Conservation (phyloP, 2,113 vertebrate genomes). For the Neolamprologus cancellatus region DNA sequence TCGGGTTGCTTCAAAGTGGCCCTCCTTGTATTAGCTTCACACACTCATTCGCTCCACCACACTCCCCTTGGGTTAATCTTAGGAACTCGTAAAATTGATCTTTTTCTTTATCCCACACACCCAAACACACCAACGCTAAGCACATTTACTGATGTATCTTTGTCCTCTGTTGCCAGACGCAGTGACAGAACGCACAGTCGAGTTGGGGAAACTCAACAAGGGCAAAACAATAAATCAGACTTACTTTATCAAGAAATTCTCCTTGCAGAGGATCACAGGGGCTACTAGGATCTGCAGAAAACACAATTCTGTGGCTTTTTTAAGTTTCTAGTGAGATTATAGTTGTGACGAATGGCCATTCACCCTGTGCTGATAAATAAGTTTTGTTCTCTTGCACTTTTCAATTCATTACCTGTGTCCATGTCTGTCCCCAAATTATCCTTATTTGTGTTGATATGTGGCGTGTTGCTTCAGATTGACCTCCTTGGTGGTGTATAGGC, state of each 20-base stretch:
- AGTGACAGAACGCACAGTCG: background rate
- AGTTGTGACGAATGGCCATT: background rate
- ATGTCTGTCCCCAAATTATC: background rate
- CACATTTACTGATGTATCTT: background rate
- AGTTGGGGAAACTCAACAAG: background rate
- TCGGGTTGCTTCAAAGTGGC: background rate
- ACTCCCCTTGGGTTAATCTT: background rate
- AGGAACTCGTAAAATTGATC: background rate
- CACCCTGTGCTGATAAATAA: background rate
- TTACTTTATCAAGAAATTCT: background rate
- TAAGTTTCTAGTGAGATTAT: background rate
- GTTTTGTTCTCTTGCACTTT: background rate
- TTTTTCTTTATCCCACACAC: background rate
- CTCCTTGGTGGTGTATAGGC: background rate
- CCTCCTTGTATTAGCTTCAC: background rate
- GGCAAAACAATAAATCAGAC: constrained; percentile 20
- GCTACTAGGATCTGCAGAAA: background rate
- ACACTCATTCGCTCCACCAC: background rate
- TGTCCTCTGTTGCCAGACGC: background rate
- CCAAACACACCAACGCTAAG: background rate
- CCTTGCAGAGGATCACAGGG: background rate
- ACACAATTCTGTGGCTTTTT: background rate
- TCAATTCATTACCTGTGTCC: background rate
- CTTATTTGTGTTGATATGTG: background rate
- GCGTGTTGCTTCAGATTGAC: background rate